Conservation (phyloP, 1,140 invertebrate species). For the Megalopta genalis region DNA sequence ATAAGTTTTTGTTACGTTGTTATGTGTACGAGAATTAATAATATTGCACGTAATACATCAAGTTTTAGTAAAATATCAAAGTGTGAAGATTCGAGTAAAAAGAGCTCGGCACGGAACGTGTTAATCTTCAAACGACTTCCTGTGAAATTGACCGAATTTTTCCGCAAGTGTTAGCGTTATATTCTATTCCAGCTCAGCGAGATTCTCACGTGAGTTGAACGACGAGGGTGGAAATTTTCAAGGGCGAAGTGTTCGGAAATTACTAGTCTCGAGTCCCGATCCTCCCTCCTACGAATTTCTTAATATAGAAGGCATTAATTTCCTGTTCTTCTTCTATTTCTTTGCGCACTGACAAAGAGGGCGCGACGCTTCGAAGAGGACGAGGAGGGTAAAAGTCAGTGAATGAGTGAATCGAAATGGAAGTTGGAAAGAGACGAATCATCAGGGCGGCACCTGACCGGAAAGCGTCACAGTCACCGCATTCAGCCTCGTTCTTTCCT, state of each 20-base stretch:
- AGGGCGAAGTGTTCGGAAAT: neutral
- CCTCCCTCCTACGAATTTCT: neutral
- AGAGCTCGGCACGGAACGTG: too few relatives aligned
- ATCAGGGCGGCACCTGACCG: constrained; percentile 77
- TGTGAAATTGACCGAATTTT: too few relatives aligned
- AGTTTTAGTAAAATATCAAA: too few relatives aligned
- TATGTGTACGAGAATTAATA: too few relatives aligned
- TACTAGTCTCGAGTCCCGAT: neutral
- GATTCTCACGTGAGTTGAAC: neutral
- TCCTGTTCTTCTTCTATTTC: constrained; percentile 35
- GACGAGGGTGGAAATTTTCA: neutral
- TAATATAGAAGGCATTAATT: constrained; percentile 37
- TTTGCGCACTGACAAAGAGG: constrained; percentile 13
- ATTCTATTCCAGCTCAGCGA: neutral
- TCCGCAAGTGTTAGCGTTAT: too few relatives aligned
- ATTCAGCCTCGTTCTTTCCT: constrained; percentile 73
- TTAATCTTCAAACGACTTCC: too few relatives aligned
- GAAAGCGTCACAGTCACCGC: constrained; percentile 78
- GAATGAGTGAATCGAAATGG: constrained; percentile 63
- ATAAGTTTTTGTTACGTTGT: too few relatives aligned
- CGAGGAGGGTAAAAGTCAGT: constrained; percentile 53
- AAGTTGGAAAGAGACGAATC: constrained; percentile 72
- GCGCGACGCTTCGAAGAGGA: constrained; percentile 18
- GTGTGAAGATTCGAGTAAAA: too few relatives aligned
- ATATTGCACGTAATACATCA: too few relatives aligned